Evolutionary conservation across 2,888 invertebrate species (phyloP), one percentile per base, ranked within the genome.

Genomic region (Metalampra italica): DNA sequence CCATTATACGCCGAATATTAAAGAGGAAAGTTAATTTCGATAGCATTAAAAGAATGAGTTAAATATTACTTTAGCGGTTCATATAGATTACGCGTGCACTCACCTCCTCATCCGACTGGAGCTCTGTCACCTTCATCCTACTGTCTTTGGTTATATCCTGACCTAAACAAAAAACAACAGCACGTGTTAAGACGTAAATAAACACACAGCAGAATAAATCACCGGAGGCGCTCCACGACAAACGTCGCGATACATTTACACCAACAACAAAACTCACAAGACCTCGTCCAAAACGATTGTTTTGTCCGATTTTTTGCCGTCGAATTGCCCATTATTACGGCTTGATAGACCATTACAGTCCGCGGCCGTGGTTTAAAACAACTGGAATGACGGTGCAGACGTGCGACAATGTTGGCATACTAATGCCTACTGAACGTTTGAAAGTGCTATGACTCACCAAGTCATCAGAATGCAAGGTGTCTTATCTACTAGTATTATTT

Each of bases 121-220:
- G 57, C 58, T 90, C 90, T 40, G 78, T 87, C 53, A 86, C 82
- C 77, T 84, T 88, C 78, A 90, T 83, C 71, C 89, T 83, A 47
- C 84, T 89, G 52, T 90, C 91, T 71, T 83, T 88, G 68, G 78
- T 88, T 67, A 86, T 82, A 65, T 90, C 90, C 72, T 90, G 90
- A 75, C 90, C 90, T 90, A 75, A 51, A 77, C 74, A 81, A 75
- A 76, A 53, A 77, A 72, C 80, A 73, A 75, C 74, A 69, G 5
- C 57, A 51, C 55, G 61, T 62, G 56, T 60, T 52, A 56, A 47
- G 47, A 60, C 59, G 63, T 72, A 77, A 75, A 79, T 75, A 78
- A 79, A 78, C 75, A 73, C 52, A 49, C 32, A 46, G 49, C 59
- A 22, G 32, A 51, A 49, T 50, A 47, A 49, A 53, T 49, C 50